Base-by-base conservation (phyloP, 2,888 invertebrate genomes). In the Caenorhabditis sp. region DNA sequence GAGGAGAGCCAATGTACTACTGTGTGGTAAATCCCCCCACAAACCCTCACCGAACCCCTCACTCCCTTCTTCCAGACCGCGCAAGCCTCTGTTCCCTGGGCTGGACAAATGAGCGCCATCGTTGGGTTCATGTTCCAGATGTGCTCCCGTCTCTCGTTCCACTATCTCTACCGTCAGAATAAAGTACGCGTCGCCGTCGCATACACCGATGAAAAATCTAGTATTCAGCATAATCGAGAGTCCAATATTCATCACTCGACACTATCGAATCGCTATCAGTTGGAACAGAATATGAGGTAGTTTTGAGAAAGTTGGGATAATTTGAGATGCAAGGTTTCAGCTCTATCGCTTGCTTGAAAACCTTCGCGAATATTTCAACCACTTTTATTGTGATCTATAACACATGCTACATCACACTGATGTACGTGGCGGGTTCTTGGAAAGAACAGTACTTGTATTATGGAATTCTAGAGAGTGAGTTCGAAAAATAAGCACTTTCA, bases 211-310 rank as follows among this genome's bases (percentile, higher is more conserved):
- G 61, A 69, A 31, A 35, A 51, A 26, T 35, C 41, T 28, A 54
- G 26, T 24, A 28, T 76, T 76, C 76, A 76, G 76, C 76, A 51
- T n/a, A 35, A 24, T 24, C 68, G 76, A 24, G 22, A 58, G 14
- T n/a, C 58, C 1, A 26, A 31, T n/a, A 49, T 76, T 26, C 68
- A 68, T 26, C 51, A 68, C 22, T 64, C 76, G 38, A 70, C 81
- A 12, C 59, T 82, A 10, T 82, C 81, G 4, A 70, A 75, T 69
- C 70, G 76, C 0, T 82, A 58, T 66, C 81, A 82, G 44, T 56
- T 82, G 56, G 76, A 82, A 16, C 75, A 75, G 44, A 82, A 82
- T 59, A 64, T 82, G 16, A 82, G 76, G 76, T 76, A 38, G 6
- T 16, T 14, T 22, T 38, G 2, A 19, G 12, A 5, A 8, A 54